These are phyloP conservation scores for Archocentrus centrarchus DNA, from an alignment of 2,113 vertebrate species.

Conservation along the genomic window DNA sequence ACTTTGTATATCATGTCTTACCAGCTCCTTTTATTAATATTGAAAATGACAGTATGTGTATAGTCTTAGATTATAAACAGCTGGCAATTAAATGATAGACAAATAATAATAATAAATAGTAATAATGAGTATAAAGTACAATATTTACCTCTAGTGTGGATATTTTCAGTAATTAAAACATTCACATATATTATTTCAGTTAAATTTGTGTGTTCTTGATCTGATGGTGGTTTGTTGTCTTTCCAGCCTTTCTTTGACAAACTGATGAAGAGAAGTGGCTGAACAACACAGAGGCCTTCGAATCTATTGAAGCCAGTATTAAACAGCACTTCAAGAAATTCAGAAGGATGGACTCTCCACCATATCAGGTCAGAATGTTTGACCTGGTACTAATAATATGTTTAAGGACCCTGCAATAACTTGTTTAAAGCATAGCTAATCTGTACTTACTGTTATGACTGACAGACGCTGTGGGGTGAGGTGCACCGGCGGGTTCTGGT, in stretches of 20 bases:
- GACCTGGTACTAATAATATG: background rate
- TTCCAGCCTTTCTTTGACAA: constrained; percentile 89
- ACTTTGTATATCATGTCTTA: too few relatives aligned
- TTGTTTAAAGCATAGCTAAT: background rate
- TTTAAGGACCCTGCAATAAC: background rate
- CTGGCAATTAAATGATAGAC: too few relatives aligned
- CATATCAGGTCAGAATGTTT: constrained; percentile 85
- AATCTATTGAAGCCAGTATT: constrained; percentile 85
- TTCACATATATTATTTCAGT: background rate
- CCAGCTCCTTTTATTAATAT: too few relatives aligned
- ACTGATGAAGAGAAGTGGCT: constrained; percentile 90
- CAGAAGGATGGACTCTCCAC: constrained; percentile 85
- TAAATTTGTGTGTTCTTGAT: background rate
- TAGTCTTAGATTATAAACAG: too few relatives aligned
- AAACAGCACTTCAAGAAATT: constrained; percentile 87
- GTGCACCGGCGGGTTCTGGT: constrained; percentile 88
- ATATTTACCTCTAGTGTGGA: background rate
- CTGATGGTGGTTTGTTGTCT: background rate
- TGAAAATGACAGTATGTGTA: too few relatives aligned
- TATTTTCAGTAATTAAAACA: background rate
- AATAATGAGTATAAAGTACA: background rate
- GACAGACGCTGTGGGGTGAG: constrained; percentile 86
- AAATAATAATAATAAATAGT: too few relatives aligned
- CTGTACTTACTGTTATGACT: background rate
- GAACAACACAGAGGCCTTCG: constrained; percentile 86